phyloP scores from a whole-genome alignment of 1,140 invertebrate species.

The Anastatus disparis region DNA sequence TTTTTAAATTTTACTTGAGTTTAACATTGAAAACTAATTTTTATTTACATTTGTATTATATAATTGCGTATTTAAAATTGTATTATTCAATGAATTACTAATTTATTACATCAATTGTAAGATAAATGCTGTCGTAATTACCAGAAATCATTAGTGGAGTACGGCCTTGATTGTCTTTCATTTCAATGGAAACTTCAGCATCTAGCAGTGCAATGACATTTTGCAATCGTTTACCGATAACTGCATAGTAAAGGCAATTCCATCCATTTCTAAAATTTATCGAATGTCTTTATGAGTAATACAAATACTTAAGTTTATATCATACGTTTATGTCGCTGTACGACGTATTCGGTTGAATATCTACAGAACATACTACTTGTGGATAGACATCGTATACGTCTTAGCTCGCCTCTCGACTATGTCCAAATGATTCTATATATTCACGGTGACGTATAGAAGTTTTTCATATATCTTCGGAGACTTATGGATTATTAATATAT shows the following conservation, averaged over 20 bases:
- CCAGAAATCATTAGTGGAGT: conserved; percentile 51
- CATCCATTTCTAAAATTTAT: conserved; percentile 41
- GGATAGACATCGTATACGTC: too few species aligned
- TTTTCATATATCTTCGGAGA: too few species aligned
- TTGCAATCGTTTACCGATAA: conserved; percentile 40
- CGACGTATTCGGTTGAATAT: too few species aligned
- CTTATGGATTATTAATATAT: too few species aligned
- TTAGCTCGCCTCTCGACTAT: too few species aligned
- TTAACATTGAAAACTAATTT: too few species aligned
- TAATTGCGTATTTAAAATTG: neutral
- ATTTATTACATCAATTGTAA: neutral
- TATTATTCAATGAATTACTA: neutral
- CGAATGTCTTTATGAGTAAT: conserved; percentile 5
- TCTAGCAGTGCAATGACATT: conserved; percentile 62
- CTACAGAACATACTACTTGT: too few species aligned
- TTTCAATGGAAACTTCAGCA: conserved; percentile 55
- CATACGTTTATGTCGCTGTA: neutral
- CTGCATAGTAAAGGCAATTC: conserved; percentile 45
- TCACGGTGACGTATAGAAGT: too few species aligned
- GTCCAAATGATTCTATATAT: too few species aligned
- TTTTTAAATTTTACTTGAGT: too few species aligned
- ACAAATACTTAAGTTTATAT: neutral
- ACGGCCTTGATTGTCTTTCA: conserved; percentile 35
- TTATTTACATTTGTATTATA: too few species aligned
- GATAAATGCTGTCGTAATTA: conserved; percentile 8